Conservation (phyloP, 2,797 vertebrate species). For the Tapera naevia region DNA sequence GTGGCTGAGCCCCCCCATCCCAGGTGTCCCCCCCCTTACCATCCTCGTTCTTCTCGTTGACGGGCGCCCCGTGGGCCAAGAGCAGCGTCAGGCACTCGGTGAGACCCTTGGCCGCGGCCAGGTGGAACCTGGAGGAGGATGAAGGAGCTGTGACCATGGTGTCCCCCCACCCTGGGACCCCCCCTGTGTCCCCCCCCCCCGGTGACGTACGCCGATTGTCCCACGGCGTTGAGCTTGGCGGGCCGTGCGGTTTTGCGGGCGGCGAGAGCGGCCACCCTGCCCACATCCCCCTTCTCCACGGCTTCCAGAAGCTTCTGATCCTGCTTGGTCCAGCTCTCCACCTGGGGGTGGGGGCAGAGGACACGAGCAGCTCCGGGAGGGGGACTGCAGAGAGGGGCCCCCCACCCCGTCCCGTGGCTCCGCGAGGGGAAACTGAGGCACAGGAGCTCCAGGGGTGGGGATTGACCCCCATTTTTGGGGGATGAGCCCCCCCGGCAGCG, state of each 20-base stretch:
- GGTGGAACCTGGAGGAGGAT: conserved; percentile 65
- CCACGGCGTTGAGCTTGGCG: conserved; percentile 72
- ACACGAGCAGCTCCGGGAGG: too few relatives aligned
- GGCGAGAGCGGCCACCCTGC: conserved; percentile 61
- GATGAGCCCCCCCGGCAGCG: too few relatives aligned
- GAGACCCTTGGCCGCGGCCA: conserved; percentile 74
- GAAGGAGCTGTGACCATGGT: background rate
- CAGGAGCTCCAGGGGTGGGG: too few relatives aligned
- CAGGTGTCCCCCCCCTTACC: conserved; percentile 46
- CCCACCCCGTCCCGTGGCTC: background rate
- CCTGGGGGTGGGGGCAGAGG: conserved; percentile 30
- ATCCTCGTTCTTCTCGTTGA: conserved; percentile 67
- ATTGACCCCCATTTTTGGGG: too few relatives aligned
- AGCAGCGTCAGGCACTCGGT: conserved; percentile 75
- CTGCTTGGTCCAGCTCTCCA: conserved; percentile 73
- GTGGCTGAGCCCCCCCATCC: background rate
- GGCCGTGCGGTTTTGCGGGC: conserved; percentile 67
- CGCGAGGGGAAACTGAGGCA: too few relatives aligned
- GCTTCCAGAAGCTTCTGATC: conserved; percentile 80
- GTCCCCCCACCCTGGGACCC: background rate
- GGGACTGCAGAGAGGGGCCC: background rate
- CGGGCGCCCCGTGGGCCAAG: conserved; percentile 66
- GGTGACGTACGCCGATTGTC: conserved; percentile 77
- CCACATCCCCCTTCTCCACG: conserved; percentile 72
- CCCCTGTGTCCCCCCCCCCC: background rate